phyloP scores from a whole-genome alignment of 1,140 invertebrate species.

The Sycophaga agraensis region DNA sequence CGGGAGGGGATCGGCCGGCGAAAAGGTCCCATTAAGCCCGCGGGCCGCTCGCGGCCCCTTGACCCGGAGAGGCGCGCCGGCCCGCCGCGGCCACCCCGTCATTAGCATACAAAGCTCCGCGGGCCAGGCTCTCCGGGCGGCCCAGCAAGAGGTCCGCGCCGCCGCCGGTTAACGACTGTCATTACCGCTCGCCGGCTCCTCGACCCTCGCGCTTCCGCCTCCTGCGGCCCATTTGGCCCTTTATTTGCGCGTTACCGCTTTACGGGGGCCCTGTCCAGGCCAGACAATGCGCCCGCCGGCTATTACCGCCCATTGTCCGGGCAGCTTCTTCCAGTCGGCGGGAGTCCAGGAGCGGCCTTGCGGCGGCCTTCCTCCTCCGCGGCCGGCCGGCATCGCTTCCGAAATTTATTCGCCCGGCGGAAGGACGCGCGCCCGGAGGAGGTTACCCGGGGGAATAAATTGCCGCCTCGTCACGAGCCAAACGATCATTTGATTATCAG shows the following conservation, averaged over 20 bases:
- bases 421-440: no score
- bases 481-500: conserved; percentile 25
- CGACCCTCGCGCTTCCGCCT: conserved; percentile 6
- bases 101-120: conserved; percentile 43
- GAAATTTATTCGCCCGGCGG: no score
- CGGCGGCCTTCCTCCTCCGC: no score
- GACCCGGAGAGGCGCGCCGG: conserved; percentile 13
- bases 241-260: conserved; percentile 20
- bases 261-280: not conserved
- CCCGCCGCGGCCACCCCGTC: conserved; percentile 37
- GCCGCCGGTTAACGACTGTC: conserved; percentile 44
- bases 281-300: conserved; percentile 3
- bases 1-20: no score
- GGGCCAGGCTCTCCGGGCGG: no score
- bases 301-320: no score
- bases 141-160: conserved; percentile 31
- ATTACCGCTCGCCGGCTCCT: conserved; percentile 32
- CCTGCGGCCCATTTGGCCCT: conserved; percentile 19
- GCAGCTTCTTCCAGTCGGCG: no score
- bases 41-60: conserved; percentile 4
- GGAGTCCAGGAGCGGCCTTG: no score
- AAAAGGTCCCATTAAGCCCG: not conserved
- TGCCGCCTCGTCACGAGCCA: no score
- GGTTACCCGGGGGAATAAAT: no score
- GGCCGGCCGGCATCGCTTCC: no score